A percentile compares a stretch with the other conserved stretches of the same genome.
Conservation (phyloP, 2,797 vertebrate genomes). For the Squalus acanthias region DNA sequence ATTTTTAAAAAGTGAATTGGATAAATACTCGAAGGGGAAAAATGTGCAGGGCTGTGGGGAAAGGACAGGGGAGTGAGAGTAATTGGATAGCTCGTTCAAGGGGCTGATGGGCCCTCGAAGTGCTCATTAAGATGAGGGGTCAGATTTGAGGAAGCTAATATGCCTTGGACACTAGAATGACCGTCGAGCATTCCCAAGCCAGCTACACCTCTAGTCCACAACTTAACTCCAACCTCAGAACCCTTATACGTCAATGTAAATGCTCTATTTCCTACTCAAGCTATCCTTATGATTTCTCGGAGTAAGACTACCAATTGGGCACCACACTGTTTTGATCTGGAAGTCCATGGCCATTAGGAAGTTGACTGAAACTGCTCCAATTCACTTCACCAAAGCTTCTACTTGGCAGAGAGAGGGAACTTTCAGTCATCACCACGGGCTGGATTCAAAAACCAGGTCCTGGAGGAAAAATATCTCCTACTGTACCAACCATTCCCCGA, state of each 20-base stretch:
- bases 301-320: neutral
- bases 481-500: neutral
- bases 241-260: neutral
- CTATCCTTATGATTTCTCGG: no score
- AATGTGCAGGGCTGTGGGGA: neutral
- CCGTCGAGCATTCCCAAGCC: no score
- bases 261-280: neutral
- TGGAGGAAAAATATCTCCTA: neutral
- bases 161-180: neutral
- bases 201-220: no score
- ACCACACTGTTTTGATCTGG: neutral
- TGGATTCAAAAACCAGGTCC: neutral
- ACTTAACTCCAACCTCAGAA: neutral
- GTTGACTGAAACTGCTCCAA: neutral
- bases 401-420: neutral
- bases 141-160: neutral
- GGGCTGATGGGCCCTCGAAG: neutral
- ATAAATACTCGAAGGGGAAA: no score
- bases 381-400: neutral
- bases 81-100: neutral
- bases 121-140: neutral
- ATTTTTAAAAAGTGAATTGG: no score
- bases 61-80: neutral
- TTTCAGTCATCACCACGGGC: neutral
- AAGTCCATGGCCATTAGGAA: neutral